Conservation (phyloP, 1,140 invertebrate species). For the Telenomus remus region DNA sequence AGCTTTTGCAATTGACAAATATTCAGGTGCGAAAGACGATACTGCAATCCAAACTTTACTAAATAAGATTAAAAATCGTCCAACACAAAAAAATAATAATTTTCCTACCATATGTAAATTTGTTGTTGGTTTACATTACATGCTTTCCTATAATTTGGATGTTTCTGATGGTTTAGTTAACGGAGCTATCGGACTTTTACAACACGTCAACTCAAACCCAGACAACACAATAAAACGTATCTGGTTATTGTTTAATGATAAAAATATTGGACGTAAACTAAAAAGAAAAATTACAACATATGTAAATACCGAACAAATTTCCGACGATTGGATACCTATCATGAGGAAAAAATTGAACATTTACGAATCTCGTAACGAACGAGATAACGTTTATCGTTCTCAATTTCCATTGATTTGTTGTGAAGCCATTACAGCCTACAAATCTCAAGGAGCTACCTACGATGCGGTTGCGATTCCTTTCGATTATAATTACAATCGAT, state of each 20-base stretch:
- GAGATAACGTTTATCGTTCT: not conserved
- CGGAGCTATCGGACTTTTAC: conserved; percentile 9
- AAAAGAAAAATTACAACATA: not conserved
- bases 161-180: conserved; percentile 14
- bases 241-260: conserved; percentile 4
- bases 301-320: conserved; percentile 5
- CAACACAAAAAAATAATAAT: not conserved
- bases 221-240: conserved; percentile 9
- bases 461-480: conserved; percentile 2
- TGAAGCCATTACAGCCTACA: conserved; percentile 5
- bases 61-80: not conserved
- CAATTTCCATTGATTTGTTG: conserved; percentile 6
- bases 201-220: not conserved
- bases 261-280: not conserved
- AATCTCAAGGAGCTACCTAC: conserved; percentile 7
- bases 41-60: too few relatives aligned
- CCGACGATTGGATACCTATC: not conserved
- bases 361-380: not conserved
- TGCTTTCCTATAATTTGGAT: conserved; percentile 17
- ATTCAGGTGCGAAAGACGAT: not conserved
- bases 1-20: conserved; percentile 6
- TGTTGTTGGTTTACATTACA: conserved; percentile 17
- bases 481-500: conserved; percentile 10
- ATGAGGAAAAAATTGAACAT: not conserved
- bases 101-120: conserved; percentile 8